These are phyloP conservation scores for Fistularia tabacaria DNA, from an alignment of 2,797 vertebrate species.

Conservation along the genomic window DNA sequence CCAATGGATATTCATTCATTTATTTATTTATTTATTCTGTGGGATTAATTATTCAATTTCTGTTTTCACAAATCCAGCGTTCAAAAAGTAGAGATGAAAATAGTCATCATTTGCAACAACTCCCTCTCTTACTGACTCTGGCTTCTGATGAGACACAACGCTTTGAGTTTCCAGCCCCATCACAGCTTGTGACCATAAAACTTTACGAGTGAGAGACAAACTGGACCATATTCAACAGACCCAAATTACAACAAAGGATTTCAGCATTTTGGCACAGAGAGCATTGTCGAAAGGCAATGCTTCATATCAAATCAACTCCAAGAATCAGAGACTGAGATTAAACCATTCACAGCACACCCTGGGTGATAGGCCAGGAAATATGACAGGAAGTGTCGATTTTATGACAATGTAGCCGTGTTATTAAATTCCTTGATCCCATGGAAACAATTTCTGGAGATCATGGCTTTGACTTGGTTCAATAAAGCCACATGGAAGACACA, in stretches of 20 bases:
- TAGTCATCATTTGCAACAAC: constrained; percentile 29
- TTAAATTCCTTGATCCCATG: too few relatives aligned
- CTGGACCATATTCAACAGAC: neutral
- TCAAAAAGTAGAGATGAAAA: constrained; percentile 44
- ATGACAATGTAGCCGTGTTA: too few relatives aligned
- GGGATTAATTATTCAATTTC: constrained; percentile 52
- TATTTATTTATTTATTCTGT: constrained; percentile 52
- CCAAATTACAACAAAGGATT: constrained; percentile 8
- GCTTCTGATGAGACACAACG: constrained; percentile 33
- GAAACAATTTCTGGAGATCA: too few relatives aligned
- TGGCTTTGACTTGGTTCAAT: too few relatives aligned
- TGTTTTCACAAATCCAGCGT: constrained; percentile 48
- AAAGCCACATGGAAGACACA: too few relatives aligned
- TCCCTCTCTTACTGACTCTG: neutral
- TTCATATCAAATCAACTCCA: neutral
- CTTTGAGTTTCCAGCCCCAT: constrained; percentile 1
- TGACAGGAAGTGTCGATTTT: too few relatives aligned
- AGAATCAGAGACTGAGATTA: too few relatives aligned
- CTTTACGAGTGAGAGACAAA: constrained; percentile 7
- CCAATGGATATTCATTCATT: constrained; percentile 34
- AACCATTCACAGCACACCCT: too few relatives aligned
- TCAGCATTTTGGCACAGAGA: constrained; percentile 3
- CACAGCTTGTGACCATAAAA: constrained; percentile 9
- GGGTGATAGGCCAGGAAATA: too few relatives aligned
- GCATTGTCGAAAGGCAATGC: neutral